Percentiles rank a stretch among this genome's conserved stretches.
phyloP scores from a whole-genome alignment of 2,888 invertebrate species.

The Drosophila helvetica region DNA sequence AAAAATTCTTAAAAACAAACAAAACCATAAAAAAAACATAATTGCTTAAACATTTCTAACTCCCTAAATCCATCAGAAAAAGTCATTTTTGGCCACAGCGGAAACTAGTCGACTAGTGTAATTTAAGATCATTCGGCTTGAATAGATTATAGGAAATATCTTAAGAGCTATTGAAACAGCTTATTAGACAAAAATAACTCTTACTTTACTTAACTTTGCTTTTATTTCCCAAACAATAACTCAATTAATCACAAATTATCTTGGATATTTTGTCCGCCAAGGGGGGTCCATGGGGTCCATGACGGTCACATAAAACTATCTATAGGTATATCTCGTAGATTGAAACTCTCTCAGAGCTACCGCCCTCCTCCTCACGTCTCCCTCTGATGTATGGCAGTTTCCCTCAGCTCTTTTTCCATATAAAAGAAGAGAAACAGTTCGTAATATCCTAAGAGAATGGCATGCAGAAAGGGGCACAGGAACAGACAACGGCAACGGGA shows the following conservation, averaged over 20 bases:
- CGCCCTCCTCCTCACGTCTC: neutral
- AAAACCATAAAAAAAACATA: no score
- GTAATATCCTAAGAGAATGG: conserved; percentile 45
- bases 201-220: no score
- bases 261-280: neutral
- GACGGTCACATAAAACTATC: neutral
- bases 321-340: neutral
- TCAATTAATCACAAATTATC: neutral
- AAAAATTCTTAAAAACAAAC: no score
- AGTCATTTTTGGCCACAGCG: no score
- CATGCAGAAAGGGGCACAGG: conserved; percentile 46
- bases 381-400: conserved; percentile 28
- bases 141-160: no score
- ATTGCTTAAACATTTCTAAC: no score
- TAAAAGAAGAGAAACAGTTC: conserved; percentile 37
- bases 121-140: no score
- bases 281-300: neutral
- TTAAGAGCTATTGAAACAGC: no score
- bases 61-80: no score
- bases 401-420: conserved; percentile 16
- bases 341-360: conserved; percentile 2
- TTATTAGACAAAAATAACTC: no score
- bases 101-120: no score
- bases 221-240: neutral
- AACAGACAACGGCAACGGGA: conserved; percentile 1